phyloP scores from a whole-genome alignment of 92 coral and sea anemone species.

The Isaurus tuberculatus region DNA sequence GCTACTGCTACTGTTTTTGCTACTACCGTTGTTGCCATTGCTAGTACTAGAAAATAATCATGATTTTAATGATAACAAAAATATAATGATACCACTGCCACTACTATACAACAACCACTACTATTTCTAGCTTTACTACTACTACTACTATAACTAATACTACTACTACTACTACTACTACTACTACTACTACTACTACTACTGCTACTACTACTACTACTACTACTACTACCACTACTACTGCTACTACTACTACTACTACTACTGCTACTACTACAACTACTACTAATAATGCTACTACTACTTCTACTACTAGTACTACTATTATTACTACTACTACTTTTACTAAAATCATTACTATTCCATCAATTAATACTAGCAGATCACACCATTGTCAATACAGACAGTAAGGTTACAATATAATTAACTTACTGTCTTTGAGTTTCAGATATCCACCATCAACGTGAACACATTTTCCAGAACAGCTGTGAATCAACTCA shows the following conservation, averaged over 20 bases:
- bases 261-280: background rate
- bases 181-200: background rate
- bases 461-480: constrained; percentile 73
- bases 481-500: constrained; percentile 75
- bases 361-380: too few relatives aligned
- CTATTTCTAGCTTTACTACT: background rate
- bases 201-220: background rate
- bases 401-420: too few relatives aligned
- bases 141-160: background rate
- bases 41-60: too few relatives aligned
- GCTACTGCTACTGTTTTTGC: too few relatives aligned
- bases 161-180: constrained; percentile 1
- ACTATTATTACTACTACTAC: too few relatives aligned
- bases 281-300: too few relatives aligned
- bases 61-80: too few relatives aligned
- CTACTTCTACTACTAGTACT: too few relatives aligned
- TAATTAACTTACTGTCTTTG: constrained; percentile 14
- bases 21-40: too few relatives aligned
- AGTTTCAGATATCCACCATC: constrained; percentile 43
- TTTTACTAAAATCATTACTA: too few relatives aligned
- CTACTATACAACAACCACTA: background rate
- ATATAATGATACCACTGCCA: background rate
- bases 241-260: too few relatives aligned
- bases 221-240: background rate
- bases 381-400: too few relatives aligned